Percentiles rank a stretch among this genome's conserved stretches.
Conservation (phyloP, 2,113 vertebrate genomes). For the Chrysochloris asiatica region DNA sequence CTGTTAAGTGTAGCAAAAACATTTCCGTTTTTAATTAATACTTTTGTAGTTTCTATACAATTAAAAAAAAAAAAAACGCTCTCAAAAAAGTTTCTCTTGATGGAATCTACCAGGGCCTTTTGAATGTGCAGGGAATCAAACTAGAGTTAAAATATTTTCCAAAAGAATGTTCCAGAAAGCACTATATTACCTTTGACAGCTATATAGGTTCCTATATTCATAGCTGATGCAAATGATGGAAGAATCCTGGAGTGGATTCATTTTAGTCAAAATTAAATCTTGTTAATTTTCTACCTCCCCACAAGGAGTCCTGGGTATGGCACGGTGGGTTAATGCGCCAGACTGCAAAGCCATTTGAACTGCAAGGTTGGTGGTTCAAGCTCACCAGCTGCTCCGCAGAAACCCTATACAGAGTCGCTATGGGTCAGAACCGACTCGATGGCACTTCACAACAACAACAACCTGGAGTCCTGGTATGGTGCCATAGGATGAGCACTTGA, state of each 20-base stretch:
- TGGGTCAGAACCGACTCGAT: too few relatives aligned
- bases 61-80: not conserved
- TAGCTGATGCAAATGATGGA: not conserved
- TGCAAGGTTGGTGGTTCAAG: too few relatives aligned
- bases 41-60: constrained; percentile 34
- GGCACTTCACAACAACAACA: too few relatives aligned
- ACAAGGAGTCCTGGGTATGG: too few relatives aligned
- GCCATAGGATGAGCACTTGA: too few relatives aligned
- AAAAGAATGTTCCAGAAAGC: constrained; percentile 14
- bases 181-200: not conserved
- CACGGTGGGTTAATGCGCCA: too few relatives aligned
- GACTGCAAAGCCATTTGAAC: too few relatives aligned
- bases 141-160: constrained; percentile 45
- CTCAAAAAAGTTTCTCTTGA: constrained; percentile 17
- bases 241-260: not conserved
- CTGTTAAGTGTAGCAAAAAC: constrained; percentile 14
- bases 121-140: not conserved
- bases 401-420: too few relatives aligned
- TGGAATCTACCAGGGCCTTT: not conserved
- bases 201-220: not conserved
- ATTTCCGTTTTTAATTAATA: constrained; percentile 40
- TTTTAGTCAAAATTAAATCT: not conserved
- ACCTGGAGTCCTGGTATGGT: too few relatives aligned
- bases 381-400: too few relatives aligned
- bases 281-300: not conserved